Conservation (phyloP, 2,888 invertebrate genomes). For the Bursaphelenchus okinawaensis region DNA sequence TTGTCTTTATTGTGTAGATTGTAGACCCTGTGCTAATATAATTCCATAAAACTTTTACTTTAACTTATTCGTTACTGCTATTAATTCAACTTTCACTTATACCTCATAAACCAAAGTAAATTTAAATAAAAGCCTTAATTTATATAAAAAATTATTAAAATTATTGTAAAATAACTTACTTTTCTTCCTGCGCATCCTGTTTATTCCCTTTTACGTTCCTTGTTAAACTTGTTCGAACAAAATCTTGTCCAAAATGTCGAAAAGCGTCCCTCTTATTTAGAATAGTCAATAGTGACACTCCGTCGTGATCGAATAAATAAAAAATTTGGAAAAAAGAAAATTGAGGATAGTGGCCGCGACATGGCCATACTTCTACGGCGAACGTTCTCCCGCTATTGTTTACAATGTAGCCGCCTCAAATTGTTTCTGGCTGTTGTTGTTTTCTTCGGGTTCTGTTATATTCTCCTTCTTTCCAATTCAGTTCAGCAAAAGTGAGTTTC, state of each 20-base stretch:
- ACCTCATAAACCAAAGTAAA: background rate
- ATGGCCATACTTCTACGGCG: background rate
- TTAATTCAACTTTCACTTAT: background rate
- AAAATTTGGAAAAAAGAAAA: background rate
- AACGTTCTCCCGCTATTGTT: background rate
- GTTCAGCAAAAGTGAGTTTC: background rate
- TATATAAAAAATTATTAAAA: too few relatives aligned
- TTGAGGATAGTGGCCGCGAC: background rate
- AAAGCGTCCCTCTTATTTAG: background rate
- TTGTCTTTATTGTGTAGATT: too few relatives aligned
- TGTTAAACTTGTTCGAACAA: too few relatives aligned
- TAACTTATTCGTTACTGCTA: background rate
- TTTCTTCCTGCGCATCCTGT: too few relatives aligned
- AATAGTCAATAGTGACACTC: background rate
- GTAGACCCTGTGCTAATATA: too few relatives aligned
- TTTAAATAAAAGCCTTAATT: too few relatives aligned
- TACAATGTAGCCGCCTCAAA: background rate
- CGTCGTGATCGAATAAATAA: background rate
- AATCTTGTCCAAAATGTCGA: background rate
- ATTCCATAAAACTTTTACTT: too few relatives aligned
- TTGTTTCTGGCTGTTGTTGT: background rate
- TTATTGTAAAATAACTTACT: too few relatives aligned
- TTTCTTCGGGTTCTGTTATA: background rate
- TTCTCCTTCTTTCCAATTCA: background rate
- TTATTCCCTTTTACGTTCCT: too few relatives aligned